Evolutionary conservation across 2,797 vertebrate species (phyloP).

Genomic region (Argyrosomus regius): DNA sequence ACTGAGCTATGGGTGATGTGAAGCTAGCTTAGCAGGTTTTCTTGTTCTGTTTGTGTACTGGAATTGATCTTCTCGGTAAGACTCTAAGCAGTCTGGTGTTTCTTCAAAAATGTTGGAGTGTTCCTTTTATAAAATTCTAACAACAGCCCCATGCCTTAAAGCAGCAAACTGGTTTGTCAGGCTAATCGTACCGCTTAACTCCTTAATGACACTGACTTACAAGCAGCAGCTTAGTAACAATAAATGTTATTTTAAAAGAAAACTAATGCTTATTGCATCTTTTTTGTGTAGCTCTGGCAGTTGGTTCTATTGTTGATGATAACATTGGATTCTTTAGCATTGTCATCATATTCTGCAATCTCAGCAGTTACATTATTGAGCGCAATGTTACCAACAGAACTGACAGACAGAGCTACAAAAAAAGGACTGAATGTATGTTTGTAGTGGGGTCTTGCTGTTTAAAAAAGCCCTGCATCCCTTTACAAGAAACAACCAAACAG

Average conservation of each 20-base stretch:
- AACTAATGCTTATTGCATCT: neutral
- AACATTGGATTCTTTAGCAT: neutral
- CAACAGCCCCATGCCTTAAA: neutral
- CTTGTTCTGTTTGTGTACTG: neutral
- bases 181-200: neutral
- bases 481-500: conserved; percentile 71
- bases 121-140: neutral
- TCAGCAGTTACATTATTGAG: neutral
- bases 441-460: neutral
- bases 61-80: neutral
- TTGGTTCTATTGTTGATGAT: neutral
- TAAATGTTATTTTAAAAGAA: neutral
- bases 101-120: conserved; percentile 12
- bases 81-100: neutral
- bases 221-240: neutral
- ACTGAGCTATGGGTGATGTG: too few species aligned
- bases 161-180: neutral
- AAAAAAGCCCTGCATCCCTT: conserved; percentile 76
- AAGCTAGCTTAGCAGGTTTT: neutral
- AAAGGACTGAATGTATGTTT: neutral
- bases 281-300: neutral
- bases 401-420: neutral
- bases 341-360: neutral
- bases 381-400: neutral
- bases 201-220: neutral